phyloP scores from a whole-genome alignment of 2,888 invertebrate species.

The Chaitophorus viminalis region DNA sequence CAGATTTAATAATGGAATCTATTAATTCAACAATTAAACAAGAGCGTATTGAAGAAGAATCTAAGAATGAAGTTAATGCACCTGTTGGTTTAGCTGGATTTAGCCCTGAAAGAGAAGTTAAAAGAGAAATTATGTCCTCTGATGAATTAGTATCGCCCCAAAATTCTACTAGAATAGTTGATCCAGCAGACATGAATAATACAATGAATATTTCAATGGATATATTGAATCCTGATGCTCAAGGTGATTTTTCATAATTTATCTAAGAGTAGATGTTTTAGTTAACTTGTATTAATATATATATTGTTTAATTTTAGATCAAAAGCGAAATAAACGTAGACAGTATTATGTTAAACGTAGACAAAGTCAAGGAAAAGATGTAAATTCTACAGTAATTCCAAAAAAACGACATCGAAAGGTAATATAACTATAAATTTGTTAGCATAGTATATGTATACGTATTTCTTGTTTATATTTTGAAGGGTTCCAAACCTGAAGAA shows the following conservation, averaged over 20 bases:
- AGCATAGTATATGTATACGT: neutral
- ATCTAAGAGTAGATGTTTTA: neutral
- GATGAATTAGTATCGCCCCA: slow-evolving; percentile 65
- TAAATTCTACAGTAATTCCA: slow-evolving; percentile 71
- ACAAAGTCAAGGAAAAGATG: slow-evolving; percentile 79
- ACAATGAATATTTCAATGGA: slow-evolving; percentile 50
- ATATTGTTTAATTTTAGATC: slow-evolving; percentile 67
- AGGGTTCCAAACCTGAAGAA: slow-evolving; percentile 81
- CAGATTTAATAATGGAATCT: slow-evolving; percentile 59
- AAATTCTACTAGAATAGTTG: slow-evolving; percentile 52
- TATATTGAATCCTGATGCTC: slow-evolving; percentile 44
- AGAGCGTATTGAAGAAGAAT: slow-evolving; percentile 43
- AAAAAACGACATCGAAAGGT: slow-evolving; percentile 87
- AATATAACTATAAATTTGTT: slow-evolving; percentile 17
- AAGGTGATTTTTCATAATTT: slow-evolving; percentile 42
- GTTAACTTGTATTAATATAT: neutral
- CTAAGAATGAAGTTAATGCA: slow-evolving; percentile 28
- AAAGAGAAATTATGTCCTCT: slow-evolving; percentile 65
- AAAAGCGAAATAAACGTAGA: slow-evolving; percentile 77
- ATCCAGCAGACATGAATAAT: slow-evolving; percentile 49
- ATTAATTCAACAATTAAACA: slow-evolving; percentile 57
- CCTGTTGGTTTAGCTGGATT: slow-evolving; percentile 18
- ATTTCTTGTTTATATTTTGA: slow-evolving; percentile 36
- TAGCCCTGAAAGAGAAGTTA: slow-evolving; percentile 64
- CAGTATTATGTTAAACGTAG: slow-evolving; percentile 86